phyloP scores from a whole-genome alignment of 2,888 invertebrate genomes.

The Azorinus chamasolen region DNA sequence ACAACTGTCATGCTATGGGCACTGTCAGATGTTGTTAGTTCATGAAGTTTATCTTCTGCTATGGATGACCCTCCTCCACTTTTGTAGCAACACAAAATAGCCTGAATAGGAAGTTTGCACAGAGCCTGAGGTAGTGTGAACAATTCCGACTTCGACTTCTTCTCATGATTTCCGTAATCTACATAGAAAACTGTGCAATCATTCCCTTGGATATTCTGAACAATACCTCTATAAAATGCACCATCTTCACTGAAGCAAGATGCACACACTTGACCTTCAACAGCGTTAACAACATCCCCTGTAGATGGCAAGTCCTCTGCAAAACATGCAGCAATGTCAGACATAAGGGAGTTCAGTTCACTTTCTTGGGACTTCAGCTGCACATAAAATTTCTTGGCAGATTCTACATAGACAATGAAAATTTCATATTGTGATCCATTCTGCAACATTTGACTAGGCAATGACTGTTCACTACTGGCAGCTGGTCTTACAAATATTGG shows the following conservation, averaged over 20 bases:
- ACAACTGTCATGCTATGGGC: slow-evolving; percentile 50
- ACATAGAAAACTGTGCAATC: slow-evolving; percentile 68
- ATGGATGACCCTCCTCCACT: slow-evolving; percentile 40
- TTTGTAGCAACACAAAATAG: slow-evolving; percentile 65
- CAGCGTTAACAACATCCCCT: slow-evolving; percentile 58
- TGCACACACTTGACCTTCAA: slow-evolving; percentile 62
- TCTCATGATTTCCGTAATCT: slow-evolving; percentile 73
- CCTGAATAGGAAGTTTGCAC: slow-evolving; percentile 63
- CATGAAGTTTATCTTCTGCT: slow-evolving; percentile 63
- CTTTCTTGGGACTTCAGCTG: slow-evolving; percentile 65
- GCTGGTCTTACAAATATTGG: slow-evolving; percentile 61
- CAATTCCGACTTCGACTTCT: slow-evolving; percentile 61
- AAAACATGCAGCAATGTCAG: slow-evolving; percentile 64
- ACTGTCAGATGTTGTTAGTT: slow-evolving; percentile 51
- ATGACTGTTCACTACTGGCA: slow-evolving; percentile 34
- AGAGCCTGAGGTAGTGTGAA: slow-evolving; percentile 65
- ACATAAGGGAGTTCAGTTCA: slow-evolving; percentile 65
- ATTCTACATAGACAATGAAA: slow-evolving; percentile 67
- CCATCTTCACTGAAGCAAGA: slow-evolving; percentile 75
- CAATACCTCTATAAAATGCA: slow-evolving; percentile 77
- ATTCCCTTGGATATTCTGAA: slow-evolving; percentile 62
- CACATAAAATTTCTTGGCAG: slow-evolving; percentile 69
- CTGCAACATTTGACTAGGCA: slow-evolving; percentile 34
- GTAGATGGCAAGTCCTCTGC: slow-evolving; percentile 62
- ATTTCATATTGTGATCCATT: slow-evolving; percentile 54